Evolutionary conservation across 2,888 invertebrate genomes (phyloP).

Genomic region (Leptodirus hochenwartii): DNA sequence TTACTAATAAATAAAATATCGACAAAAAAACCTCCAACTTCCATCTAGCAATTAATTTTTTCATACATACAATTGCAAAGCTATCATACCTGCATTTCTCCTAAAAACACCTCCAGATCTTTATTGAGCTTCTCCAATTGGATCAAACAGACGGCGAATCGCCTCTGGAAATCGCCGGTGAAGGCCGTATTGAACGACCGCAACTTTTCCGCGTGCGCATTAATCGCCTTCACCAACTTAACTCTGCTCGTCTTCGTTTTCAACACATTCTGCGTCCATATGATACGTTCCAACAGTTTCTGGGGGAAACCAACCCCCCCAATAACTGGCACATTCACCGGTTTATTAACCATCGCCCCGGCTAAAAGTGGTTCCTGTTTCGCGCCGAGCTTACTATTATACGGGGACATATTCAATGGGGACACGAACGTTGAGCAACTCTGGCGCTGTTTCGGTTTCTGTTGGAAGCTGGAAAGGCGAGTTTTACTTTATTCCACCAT

Average conservation of each 20-base stretch:
- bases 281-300: conserved; percentile 69
- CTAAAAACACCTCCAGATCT: conserved; percentile 70
- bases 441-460: conserved; percentile 3
- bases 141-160: conserved; percentile 74
- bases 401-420: no score
- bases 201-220: conserved; percentile 76
- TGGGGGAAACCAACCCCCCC: conserved; percentile 69
- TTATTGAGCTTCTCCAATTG: conserved; percentile 83
- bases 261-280: conserved; percentile 72
- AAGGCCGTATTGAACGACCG: conserved; percentile 62
- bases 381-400: conserved; percentile 16
- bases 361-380: conserved; percentile 56
- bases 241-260: conserved; percentile 67
- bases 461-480: background rate
- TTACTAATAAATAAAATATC: no score
- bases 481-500: conserved; percentile 10
- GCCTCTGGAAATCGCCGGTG: conserved; percentile 75
- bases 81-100: conserved; percentile 73
- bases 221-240: conserved; percentile 64
- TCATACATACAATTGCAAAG: no score
- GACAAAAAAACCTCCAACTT: no score
- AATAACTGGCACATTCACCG: conserved; percentile 24
- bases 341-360: conserved; percentile 26
- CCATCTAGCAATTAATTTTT: no score
- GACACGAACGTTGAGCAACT: conserved; percentile 8